phyloP scores from a whole-genome alignment of 2,113 vertebrate species.

The Corythaeola cristata region DNA sequence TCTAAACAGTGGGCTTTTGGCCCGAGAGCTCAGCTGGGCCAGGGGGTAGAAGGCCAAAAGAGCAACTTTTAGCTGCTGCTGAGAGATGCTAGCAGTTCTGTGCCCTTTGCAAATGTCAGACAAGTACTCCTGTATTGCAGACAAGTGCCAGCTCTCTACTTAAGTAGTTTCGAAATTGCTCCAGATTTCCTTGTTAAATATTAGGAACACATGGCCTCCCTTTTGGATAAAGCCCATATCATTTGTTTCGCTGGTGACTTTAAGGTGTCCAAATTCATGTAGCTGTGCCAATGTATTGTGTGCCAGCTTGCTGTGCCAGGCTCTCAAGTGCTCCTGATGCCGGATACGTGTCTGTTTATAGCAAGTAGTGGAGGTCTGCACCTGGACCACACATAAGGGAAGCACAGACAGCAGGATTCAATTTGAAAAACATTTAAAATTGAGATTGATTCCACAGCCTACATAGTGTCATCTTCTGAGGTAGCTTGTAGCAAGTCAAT shows the following conservation, averaged over 20 bases:
- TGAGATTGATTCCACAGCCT: neutral
- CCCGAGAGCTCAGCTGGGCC: neutral
- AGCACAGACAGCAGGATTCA: neutral
- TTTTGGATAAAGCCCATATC: neutral
- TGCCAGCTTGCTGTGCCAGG: neutral
- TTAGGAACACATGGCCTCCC: neutral
- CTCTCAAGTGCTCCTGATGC: neutral
- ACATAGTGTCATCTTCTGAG: neutral
- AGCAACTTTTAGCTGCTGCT: neutral
- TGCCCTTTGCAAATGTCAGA: neutral
- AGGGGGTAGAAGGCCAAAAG: neutral
- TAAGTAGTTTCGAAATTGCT: neutral
- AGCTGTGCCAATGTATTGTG: neutral
- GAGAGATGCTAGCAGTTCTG: neutral
- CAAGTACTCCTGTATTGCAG: neutral
- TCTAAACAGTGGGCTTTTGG: neutral
- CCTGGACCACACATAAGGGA: neutral
- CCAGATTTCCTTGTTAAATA: neutral
- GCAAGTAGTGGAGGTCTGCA: neutral
- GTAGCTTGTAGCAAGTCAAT: neutral
- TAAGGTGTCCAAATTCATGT: neutral
- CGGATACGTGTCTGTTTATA: neutral
- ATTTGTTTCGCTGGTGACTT: neutral
- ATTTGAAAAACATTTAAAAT: neutral
- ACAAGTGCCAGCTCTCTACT: neutral